Base-by-base conservation (phyloP, 2,797 vertebrate species). In the Poeciliopsis presidionis region DNA sequence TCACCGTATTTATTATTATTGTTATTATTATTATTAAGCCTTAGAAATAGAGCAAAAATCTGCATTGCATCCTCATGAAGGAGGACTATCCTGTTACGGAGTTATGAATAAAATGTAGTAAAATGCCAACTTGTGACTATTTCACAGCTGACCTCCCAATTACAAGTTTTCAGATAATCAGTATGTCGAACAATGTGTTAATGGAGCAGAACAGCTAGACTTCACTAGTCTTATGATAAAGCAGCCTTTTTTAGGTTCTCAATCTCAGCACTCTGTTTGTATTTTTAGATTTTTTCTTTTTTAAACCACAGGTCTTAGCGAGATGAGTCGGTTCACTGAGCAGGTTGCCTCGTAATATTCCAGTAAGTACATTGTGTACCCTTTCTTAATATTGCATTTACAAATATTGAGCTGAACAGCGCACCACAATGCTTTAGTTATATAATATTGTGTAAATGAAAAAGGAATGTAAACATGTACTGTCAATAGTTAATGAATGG, bases 381-480 rank as follows among this genome's bases (percentile, higher is more conserved):
- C 90, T 92, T 96, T 96, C 91, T 96, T 96, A 96, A 96, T 96
- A 91, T 96, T 96, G 94, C 95, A 96, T 97, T 96, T 96, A 96
- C 95, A 96, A 96, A 96, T 96, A 96, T 95, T 97, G 97, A 97
- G 97, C 94, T 96, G 95, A 95, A 91, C 93, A 90, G 89, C 88
- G 88, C 96, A 97, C 94, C 97, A 94, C 96, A 95, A 96, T 95
- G 95, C 96, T 97, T 97, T 96, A 96, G 97, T 97, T 97, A 94
- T 96, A 97, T 97, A 97, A 96, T 96, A 97, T 97, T 96, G 97
- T 99, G 97, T 98, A 98, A 98, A 98, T 96, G 96, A 98, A 97
- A 81, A 95, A 98, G 96, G 98, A 99, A 99, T 99, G 98, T 99
- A 99, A 98, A 98, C 97, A 97, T 97, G 97, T 98, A 97, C 96